Base-by-base conservation (phyloP, 1,140 invertebrate species). In the Magallana gigas region DNA sequence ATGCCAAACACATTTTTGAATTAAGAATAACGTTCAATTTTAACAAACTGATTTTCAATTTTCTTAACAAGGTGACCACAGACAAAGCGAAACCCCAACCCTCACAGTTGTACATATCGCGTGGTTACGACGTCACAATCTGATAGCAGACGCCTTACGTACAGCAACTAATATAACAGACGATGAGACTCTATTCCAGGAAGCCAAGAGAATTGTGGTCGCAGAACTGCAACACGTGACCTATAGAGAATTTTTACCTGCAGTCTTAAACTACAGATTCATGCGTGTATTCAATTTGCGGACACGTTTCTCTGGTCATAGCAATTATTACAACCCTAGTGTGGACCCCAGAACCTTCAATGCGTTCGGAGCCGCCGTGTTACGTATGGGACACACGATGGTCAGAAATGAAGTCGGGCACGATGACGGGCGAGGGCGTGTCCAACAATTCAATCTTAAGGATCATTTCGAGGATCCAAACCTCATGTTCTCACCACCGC, bases 111-210 rank as follows among this genome's bases (percentile, higher is more conserved):
- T 99, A 97, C 99, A 99, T 93, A 99, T 98, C 0, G 95, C 99
- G 82, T 99, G 97, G 97, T 96, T 99, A 94, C 94, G 98, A 14
- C 98, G 99, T 93, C 99, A 99, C 93, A 99, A 99, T 93, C 95
- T 98, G 84, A 95, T 99, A 59, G 98, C 98, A 11, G 95, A 94
- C 9, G 95, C 96, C 92, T 94, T 99, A 8, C 96, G 96, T n/a
- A 4, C 8, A 56, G 6, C 48, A 9, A 99, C 99, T 95, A 97
- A 97, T 57, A 57, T 85, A 6, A 99, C 98, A 98, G 97, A 98
- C 92, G 98, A 99, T 92, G 98, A 99, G 95, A 98, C 96, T 0
- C 93, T 99, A 1, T 99, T 97, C 93, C 98, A 99, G 95, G 98
- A 98, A 93, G 96, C 97, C 0, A 95, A 88, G 96, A 96, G 92